These are phyloP conservation scores for Anagrus nilaparvatae DNA, from an alignment of 1,140 invertebrate genomes.

Conservation along the genomic window DNA sequence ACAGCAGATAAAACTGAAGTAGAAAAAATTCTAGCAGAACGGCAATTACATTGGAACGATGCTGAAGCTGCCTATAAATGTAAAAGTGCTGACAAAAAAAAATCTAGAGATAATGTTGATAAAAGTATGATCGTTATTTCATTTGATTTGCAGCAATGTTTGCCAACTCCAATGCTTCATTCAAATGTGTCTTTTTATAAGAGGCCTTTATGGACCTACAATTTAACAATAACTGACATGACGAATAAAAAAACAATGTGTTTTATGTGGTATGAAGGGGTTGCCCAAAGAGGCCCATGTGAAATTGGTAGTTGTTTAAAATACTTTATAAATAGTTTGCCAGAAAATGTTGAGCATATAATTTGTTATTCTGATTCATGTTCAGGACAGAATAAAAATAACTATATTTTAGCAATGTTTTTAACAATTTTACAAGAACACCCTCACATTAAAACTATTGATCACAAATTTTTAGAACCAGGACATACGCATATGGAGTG, in stretches of 20 bases:
- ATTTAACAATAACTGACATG: neutral
- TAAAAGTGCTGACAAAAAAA: neutral
- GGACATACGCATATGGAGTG: constrained; percentile 30
- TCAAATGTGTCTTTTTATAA: neutral
- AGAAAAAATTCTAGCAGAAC: neutral
- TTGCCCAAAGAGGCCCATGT: neutral
- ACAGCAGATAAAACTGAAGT: too few species aligned
- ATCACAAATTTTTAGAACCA: constrained; percentile 31
- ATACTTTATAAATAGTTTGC: constrained; percentile 11
- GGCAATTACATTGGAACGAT: neutral
- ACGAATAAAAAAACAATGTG: neutral
- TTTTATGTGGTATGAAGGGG: constrained; percentile 5
- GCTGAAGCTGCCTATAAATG: neutral
- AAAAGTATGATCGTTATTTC: neutral
- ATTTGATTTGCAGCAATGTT: constrained; percentile 2
- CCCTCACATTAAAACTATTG: constrained; percentile 17
- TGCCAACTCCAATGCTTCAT: neutral
- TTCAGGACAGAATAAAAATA: constrained; percentile 30
- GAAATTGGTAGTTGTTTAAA: neutral
- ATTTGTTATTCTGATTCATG: constrained; percentile 30
- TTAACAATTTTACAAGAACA: constrained; percentile 13
- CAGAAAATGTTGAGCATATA: constrained; percentile 16
- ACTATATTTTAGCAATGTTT: constrained; percentile 21
- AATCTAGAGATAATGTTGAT: neutral
- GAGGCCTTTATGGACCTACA: neutral